phyloP scores from a whole-genome alignment of 2,797 vertebrate species.

The Cyclura pinguis region DNA sequence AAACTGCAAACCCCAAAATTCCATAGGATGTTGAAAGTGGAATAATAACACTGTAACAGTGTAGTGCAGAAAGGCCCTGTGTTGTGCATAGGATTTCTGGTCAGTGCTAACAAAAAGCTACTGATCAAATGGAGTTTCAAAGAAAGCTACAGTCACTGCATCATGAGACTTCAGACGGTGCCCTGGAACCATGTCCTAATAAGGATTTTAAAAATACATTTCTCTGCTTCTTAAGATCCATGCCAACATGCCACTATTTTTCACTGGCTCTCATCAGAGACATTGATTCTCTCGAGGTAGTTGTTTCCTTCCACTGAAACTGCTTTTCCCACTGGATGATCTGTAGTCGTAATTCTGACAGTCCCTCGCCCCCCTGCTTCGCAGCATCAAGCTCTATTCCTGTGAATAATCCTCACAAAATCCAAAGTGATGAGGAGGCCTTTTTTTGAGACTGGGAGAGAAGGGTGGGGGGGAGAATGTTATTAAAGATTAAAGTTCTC shows the following conservation, averaged over 20 bases:
- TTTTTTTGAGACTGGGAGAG: background rate
- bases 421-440: background rate
- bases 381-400: background rate
- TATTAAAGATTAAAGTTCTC: conserved; percentile 18
- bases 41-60: too few relatives aligned
- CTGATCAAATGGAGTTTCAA: background rate
- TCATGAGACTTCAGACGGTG: background rate
- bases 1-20: too few relatives aligned
- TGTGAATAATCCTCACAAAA: conserved; percentile 12
- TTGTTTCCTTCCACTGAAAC: background rate
- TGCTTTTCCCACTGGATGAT: background rate
- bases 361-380: too few relatives aligned
- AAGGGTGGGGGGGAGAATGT: background rate
- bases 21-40: too few relatives aligned
- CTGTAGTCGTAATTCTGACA: background rate
- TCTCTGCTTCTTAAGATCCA: background rate
- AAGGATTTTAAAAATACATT: background rate
- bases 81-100: background rate
- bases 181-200: background rate
- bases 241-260: background rate
- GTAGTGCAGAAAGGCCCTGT: too few relatives aligned
- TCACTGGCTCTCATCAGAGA: background rate
- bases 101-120: background rate
- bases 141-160: background rate
- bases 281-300: background rate